phyloP scores from a whole-genome alignment of 2,797 vertebrate species.

The Eulemur albifrons region DNA sequence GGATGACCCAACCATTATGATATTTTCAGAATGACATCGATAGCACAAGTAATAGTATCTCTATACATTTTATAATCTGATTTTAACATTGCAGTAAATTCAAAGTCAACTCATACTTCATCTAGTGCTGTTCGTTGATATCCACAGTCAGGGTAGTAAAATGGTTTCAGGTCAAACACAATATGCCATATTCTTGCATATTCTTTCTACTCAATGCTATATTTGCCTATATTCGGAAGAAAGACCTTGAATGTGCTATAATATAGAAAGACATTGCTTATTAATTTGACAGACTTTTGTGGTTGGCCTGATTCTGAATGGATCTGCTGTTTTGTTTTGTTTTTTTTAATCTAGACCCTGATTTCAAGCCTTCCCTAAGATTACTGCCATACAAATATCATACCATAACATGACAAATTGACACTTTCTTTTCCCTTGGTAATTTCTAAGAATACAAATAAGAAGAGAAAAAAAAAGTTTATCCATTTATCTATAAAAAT shows the following conservation, averaged over 20 bases:
- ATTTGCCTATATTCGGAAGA: not conserved
- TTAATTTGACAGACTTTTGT: not conserved
- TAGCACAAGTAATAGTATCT: not conserved
- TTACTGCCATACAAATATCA: not conserved
- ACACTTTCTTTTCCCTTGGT: not conserved
- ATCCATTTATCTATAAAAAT: conserved; percentile 41
- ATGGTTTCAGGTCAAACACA: not conserved
- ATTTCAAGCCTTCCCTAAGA: not conserved
- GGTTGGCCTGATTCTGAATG: not conserved
- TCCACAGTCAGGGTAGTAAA: not conserved
- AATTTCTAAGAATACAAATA: not conserved
- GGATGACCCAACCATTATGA: no score
- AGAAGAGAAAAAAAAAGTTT: conserved; percentile 25
- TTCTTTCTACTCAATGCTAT: accelerated
- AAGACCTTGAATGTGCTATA: not conserved
- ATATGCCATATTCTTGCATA: not conserved
- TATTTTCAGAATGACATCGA: not conserved
- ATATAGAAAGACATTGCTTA: not conserved
- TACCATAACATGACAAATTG: not conserved
- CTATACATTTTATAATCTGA: not conserved
- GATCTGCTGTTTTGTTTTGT: not conserved
- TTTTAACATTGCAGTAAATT: not conserved
- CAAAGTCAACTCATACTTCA: not conserved
- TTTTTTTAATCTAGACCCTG: not conserved
- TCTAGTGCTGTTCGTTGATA: not conserved